A percentile compares a stretch with the other conserved stretches of the same genome.
These are phyloP conservation scores for Callyntrura guangdongensis DNA, from an alignment of 2,888 invertebrate species.

Conservation along the genomic window DNA sequence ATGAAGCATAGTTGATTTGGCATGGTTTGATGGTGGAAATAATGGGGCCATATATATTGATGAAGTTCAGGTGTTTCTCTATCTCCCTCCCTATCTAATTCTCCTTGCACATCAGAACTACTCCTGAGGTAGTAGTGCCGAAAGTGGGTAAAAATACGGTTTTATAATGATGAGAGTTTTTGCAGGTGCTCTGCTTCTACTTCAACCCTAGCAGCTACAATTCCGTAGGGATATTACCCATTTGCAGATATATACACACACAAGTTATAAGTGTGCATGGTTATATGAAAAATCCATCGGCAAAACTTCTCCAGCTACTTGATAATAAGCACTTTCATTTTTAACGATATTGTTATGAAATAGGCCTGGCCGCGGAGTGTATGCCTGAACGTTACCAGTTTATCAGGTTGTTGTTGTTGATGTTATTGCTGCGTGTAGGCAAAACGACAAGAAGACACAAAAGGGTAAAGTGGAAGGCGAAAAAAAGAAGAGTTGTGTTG, in stretches of 20 bases:
- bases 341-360: not conserved
- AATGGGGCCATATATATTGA: constrained; percentile 11
- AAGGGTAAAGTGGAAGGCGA: not conserved
- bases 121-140: constrained; percentile 18
- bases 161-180: constrained; percentile 64
- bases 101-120: not conserved
- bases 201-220: too few relatives aligned
- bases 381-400: not conserved
- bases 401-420: not conserved
- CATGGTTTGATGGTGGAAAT: constrained; percentile 23
- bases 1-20: not conserved
- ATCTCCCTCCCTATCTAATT: constrained; percentile 24
- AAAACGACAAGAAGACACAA: constrained; percentile 31
- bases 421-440: not conserved
- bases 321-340: not conserved
- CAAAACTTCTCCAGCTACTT: too few relatives aligned
- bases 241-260: too few relatives aligned
- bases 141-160: too few relatives aligned
- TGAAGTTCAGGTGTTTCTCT: constrained; percentile 13
- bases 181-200: constrained; percentile 48
- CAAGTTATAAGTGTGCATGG: too few relatives aligned
- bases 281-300: too few relatives aligned
- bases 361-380: not conserved
- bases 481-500: constrained; percentile 51
- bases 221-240: too few relatives aligned